Evolutionary conservation across 2,113 vertebrate genomes (phyloP).

Genomic region (Hypocryptadius cinnamomeus): DNA sequence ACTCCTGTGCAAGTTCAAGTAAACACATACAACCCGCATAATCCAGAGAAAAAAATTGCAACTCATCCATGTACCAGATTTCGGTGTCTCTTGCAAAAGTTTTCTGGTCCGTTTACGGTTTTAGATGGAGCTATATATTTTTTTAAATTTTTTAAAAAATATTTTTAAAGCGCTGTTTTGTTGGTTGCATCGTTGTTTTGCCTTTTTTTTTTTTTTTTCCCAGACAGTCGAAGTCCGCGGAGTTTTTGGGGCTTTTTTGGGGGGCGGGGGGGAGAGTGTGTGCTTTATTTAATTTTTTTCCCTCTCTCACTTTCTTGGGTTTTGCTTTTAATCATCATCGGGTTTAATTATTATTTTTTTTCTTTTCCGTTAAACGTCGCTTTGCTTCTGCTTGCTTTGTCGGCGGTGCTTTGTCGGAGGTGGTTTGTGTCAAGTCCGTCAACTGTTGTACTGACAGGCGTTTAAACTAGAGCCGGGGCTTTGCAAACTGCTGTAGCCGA

Average conservation of each 20-base stretch:
- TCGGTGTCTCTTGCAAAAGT: conserved; percentile 66
- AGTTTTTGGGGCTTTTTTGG: background rate
- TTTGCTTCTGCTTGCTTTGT: conserved; percentile 35
- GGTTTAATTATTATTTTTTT: background rate
- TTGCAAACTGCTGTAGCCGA: conserved; percentile 93
- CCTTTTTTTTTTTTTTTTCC: background rate
- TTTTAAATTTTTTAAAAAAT: background rate
- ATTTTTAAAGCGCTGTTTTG: background rate
- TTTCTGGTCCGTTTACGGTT: conserved; percentile 54
- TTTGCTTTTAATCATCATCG: background rate
- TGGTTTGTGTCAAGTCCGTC: conserved; percentile 70
- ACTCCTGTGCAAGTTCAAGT: conserved; percentile 82
- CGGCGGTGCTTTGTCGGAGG: conserved; percentile 35
- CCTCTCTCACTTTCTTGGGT: background rate
- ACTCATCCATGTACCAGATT: conserved; percentile 81
- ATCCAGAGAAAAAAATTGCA: conserved; percentile 83
- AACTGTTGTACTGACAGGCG: conserved; percentile 98
- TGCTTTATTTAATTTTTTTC: background rate
- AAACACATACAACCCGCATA: conserved; percentile 85
- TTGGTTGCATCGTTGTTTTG: background rate
- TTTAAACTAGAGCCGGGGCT: conserved; percentile 90
- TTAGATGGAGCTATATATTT: background rate
- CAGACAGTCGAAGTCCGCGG: conserved; percentile 1
- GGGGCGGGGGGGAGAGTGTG: background rate
- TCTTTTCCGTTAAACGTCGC: conserved; percentile 38